Evolutionary conservation across 1,140 invertebrate genomes (phyloP), one percentile per base, ranked within the genome.

Genomic region (Hydropsyche tenuis): DNA sequence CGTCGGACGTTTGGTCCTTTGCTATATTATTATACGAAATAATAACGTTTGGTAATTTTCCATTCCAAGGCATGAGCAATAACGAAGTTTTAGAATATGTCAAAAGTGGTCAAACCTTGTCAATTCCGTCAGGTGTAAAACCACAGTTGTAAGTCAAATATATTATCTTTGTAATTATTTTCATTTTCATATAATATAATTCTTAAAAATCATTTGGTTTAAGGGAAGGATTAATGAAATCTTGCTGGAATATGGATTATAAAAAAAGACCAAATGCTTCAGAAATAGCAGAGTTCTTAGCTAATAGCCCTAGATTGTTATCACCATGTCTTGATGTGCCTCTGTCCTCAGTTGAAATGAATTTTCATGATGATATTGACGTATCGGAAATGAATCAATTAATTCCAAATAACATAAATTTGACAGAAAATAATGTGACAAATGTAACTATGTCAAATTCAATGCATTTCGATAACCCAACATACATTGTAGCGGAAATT

Each of bases 1-100:
- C 90, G 3, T 94, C 93, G 0, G 94, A 96, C 81, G 89, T 96
- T 22, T 96, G 94, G 94, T 92, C 92, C 18, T 95, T 90, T 78
- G 94, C 93, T 12, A 92, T 96, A 25, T 82, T 96, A 4, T 82
- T 96, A 0, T 95, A 92, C 79, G 94, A 96, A 81, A 91, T 95
- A 25, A 89, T 95, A 6, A 94, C 94, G 0, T 95, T 95, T 82
- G 94, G 95, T 0, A 93, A 92, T 79, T 92, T 94, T 81, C 95
- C 94, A 0, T 96, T 93, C 80, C 93, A 94, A 83, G 94, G 93
- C 0, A 83, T 95, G 79, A 91, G 89, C 66, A 96, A 97, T 81
- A 90, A 89, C 79, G 89, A 96, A 84, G 95, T 96, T 0, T 82
- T 96, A 65, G 90, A 93, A 30, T 87, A 90, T 80, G 92, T 96